Evolutionary conservation across 2,888 invertebrate species (phyloP), one percentile per base, ranked within the genome.

Genomic region (Rhagophthalmus giganteus): DNA sequence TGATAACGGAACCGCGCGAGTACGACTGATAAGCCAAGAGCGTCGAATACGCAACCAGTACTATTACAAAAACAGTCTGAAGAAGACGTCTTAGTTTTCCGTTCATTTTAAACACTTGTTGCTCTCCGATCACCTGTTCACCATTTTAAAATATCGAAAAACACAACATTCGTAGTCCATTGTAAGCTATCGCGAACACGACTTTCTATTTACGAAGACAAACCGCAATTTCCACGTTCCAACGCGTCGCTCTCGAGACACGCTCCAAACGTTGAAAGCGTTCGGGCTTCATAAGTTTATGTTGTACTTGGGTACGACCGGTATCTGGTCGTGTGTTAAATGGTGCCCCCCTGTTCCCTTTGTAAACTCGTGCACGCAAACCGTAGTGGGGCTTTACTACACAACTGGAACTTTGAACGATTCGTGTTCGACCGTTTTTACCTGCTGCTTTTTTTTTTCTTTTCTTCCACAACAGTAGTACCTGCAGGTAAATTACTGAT

Each of bases 161-260:
- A 46, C 9, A 24, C 24, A 48, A 37, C 24, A 42, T 14, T 16
- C 14, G 35, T 37, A 31, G 50, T 49, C 48, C 63, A 64, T 61
- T 44, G 30, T 49, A 27, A 15, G 10, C n/a, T 10, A 15, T 16
- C 20, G 9, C 5, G 12, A 12, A 40, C 30, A 24, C 40, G 32
- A 31, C 20, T 31, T n/a, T n/a, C n/a, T 39, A 40, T 32, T 63
- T 39, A 46, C 24, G 63, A 41, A 74, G 65, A 61, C 61, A 75
- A 42, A 73, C 71, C 72, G 75, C 76, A 47, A 79, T 79, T 72
- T 79, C 78, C 33, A 12, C 7, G 32, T 38, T 13, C 20, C n/a
- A n/a, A n/a, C n/a, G n/a, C n/a, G n/a, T n/a, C n/a, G n/a, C n/a
- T n/a, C n/a, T n/a, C n/a, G n/a, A n/a, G 16, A 10, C 8, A 3